phyloP scores from a whole-genome alignment of 2,113 vertebrate genomes.

The Sorex araneus region DNA sequence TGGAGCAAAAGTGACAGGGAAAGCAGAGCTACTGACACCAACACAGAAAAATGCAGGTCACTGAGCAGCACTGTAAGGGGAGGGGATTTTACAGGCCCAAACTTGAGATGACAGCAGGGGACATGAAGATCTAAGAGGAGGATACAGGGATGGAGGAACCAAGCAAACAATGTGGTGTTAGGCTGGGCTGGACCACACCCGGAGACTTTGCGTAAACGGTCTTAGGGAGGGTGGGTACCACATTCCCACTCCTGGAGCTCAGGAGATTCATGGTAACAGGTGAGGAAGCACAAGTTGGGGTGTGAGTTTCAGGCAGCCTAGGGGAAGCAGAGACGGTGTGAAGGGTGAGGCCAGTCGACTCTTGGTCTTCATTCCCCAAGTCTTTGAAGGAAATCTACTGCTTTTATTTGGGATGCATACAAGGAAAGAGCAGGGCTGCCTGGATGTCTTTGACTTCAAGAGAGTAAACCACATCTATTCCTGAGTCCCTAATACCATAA shows the following conservation, averaged over 20 bases:
- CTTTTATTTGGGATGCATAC: background rate
- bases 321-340: background rate
- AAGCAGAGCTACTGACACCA: background rate
- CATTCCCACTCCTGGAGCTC: background rate
- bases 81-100: fast-evolving
- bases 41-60: too few relatives aligned
- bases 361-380: background rate
- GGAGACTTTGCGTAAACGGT: background rate
- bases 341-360: background rate
- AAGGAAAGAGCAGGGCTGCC: background rate
- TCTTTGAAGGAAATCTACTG: background rate
- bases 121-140: background rate
- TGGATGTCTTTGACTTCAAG: background rate
- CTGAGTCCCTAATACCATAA: background rate
- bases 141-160: background rate
- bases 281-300: background rate
- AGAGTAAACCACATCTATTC: background rate
- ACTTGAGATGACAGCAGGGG: background rate
- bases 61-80: background rate
- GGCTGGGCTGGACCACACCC: background rate
- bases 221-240: background rate
- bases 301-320: background rate
- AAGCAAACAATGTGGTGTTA: background rate
- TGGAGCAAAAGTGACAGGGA: background rate
- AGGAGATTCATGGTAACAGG: background rate